Evolutionary conservation across 2,888 invertebrate genomes (phyloP).

Genomic region (Tipula helvola): DNA sequence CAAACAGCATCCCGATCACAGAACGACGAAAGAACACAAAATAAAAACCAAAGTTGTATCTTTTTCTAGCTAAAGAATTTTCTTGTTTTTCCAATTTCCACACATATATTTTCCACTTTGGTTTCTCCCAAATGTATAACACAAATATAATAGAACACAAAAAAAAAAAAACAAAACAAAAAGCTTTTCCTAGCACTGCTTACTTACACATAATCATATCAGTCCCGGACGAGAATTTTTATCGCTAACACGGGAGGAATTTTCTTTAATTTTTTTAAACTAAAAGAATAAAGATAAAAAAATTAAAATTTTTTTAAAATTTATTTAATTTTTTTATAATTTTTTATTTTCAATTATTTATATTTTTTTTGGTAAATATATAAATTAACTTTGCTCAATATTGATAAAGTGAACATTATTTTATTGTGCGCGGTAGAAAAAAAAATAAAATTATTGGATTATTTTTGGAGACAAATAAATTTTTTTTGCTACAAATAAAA

Average conservation of each 20-base stretch:
- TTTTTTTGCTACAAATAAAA: background rate
- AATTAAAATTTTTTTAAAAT: background rate
- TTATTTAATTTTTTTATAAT: background rate
- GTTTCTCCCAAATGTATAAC: background rate
- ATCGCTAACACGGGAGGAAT: constrained; percentile 20
- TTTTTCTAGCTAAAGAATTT: background rate
- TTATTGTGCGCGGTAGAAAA: background rate
- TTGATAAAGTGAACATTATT: background rate
- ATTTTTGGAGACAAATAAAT: background rate
- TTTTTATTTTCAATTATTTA: background rate
- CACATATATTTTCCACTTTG: background rate
- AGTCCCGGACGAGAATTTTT: constrained; percentile 35
- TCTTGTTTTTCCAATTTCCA: background rate
- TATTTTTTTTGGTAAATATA: background rate
- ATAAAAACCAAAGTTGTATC: background rate
- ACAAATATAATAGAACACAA: background rate
- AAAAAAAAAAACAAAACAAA: background rate
- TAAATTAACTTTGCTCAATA: background rate
- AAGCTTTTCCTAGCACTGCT: background rate
- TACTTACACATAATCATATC: constrained; percentile 15
- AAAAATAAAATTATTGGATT: background rate
- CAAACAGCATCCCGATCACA: background rate
- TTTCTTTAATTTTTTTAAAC: background rate
- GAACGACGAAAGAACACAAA: background rate
- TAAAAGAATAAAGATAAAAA: background rate